These are phyloP conservation scores for Campylomormyrus numenius DNA, from an alignment of 2,113 vertebrate species.

Conservation along the genomic window DNA sequence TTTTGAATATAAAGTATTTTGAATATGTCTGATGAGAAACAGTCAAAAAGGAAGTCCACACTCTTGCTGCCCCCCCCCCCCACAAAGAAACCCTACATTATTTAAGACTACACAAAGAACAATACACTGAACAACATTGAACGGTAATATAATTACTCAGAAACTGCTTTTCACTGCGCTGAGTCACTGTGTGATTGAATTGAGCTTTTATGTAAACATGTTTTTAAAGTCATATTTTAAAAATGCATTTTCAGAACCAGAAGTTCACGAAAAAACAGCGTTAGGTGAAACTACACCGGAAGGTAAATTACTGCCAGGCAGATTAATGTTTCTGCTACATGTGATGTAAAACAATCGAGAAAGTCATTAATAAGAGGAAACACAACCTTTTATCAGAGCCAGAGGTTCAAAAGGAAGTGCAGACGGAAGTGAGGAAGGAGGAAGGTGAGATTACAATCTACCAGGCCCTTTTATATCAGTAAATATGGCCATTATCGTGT, in stretches of 20 bases:
- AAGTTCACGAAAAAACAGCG: conserved; percentile 7
- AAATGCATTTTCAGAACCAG: conserved; percentile 6
- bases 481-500: background rate
- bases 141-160: background rate
- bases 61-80: background rate
- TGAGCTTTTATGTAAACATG: background rate
- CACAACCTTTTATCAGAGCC: background rate
- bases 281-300: conserved; percentile 3
- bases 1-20: background rate
- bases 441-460: background rate
- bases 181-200: conserved; percentile 15
- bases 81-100: background rate
- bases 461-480: background rate
- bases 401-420: background rate
- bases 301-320: conserved; percentile 2
- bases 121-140: background rate
- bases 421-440: background rate
- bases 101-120: background rate
- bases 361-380: background rate
- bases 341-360: background rate
- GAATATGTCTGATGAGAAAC: background rate
- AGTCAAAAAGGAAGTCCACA: background rate
- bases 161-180: background rate
- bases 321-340: background rate
- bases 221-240: background rate